These are phyloP conservation scores for Apis florea DNA, from an alignment of 1,140 invertebrate species.

Conservation along the genomic window DNA sequence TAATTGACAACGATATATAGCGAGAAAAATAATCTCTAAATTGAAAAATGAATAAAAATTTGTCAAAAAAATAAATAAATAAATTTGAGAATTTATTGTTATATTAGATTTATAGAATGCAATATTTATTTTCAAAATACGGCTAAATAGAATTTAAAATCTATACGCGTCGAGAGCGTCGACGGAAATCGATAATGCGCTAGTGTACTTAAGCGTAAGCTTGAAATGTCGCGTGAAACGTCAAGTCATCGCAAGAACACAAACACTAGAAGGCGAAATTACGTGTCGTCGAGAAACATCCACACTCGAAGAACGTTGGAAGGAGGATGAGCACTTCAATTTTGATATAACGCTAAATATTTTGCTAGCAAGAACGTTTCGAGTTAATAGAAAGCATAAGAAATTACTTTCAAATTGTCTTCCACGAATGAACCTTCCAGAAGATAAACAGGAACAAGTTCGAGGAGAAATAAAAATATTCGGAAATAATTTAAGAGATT, in stretches of 20 bases:
- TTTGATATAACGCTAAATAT: neutral
- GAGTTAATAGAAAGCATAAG: too few relatives aligned
- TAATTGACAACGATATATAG: too few relatives aligned
- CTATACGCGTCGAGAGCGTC: neutral
- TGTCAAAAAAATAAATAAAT: too few relatives aligned
- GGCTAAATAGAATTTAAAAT: neutral
- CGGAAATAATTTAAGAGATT: neutral
- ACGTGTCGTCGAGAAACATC: constrained; percentile 30
- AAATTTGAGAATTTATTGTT: too few relatives aligned
- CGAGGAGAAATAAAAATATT: neutral
- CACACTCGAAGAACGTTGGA: neutral
- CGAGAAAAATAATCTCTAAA: too few relatives aligned
- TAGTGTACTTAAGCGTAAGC: constrained; percentile 22
- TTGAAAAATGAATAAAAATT: too few relatives aligned
- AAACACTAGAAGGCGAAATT: constrained; percentile 42
- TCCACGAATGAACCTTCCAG: neutral
- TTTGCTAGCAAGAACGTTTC: neutral
- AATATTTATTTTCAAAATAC: neutral
- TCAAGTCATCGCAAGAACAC: constrained; percentile 11
- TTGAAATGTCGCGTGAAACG: constrained; percentile 10
- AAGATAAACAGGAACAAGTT: neutral
- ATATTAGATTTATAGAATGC: neutral
- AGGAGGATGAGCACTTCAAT: constrained; percentile 8
- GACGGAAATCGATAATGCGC: constrained; percentile 29
- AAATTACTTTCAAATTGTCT: neutral